phyloP scores from a whole-genome alignment of 2,113 vertebrate genomes.

The Podiceps cristatus region DNA sequence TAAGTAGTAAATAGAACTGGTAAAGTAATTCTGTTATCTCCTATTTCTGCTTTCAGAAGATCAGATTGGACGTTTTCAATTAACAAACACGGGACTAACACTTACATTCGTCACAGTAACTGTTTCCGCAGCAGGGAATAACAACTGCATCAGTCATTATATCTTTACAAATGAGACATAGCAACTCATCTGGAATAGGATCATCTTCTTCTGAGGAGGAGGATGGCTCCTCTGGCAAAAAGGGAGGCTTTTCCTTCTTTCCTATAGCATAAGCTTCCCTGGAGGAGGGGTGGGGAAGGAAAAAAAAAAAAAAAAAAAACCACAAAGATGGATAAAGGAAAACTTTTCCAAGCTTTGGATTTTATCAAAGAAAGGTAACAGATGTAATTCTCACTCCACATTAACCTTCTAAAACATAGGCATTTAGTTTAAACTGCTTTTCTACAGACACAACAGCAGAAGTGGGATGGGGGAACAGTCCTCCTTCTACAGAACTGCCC shows the following conservation, averaged over 20 bases:
- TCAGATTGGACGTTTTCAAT: neutral
- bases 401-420: neutral
- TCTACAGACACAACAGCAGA: neutral
- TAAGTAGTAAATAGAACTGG: neutral
- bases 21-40: neutral
- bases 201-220: slow-evolving; percentile 87
- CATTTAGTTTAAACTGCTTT: neutral
- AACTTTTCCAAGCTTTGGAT: neutral
- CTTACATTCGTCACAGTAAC: slow-evolving; percentile 99
- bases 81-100: neutral
- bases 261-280: slow-evolving; percentile 95
- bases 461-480: neutral
- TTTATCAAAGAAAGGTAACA: neutral
- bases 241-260: slow-evolving; percentile 96
- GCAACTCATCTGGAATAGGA: slow-evolving; percentile 90
- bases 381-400: neutral
- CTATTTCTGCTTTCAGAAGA: neutral
- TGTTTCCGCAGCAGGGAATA: slow-evolving; percentile 98
- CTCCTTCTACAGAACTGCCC: neutral
- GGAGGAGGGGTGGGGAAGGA: neutral
- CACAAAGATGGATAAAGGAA: neutral
- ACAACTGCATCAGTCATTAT: slow-evolving; percentile 95
- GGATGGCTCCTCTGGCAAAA: slow-evolving; percentile 83
- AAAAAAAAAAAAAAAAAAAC: neutral
- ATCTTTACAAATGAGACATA: slow-evolving; percentile 94